A percentile compares a stretch with the other conserved stretches of the same genome.
Evolutionary conservation across 2,888 invertebrate genomes (phyloP).

Genomic region (Rhaphigaster nebulosa): DNA sequence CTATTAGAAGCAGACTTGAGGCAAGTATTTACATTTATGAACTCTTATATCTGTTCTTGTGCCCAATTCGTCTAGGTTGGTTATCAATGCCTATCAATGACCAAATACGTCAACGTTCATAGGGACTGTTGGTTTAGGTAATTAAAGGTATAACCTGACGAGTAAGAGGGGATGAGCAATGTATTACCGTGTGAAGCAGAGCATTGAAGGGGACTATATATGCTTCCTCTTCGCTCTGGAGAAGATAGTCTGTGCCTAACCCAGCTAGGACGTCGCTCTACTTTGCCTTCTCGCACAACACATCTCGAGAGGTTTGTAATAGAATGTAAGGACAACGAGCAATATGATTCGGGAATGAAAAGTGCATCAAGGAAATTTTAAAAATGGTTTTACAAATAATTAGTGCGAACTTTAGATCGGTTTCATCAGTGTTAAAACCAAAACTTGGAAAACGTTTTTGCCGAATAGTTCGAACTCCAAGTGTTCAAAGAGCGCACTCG

Average conservation of each 20-base stretch:
- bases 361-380: background rate
- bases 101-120: background rate
- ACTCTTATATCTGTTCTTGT: too few species aligned
- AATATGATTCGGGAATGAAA: background rate
- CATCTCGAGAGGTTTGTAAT: slow-evolving; percentile 52
- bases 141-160: background rate
- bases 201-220: slow-evolving; percentile 39
- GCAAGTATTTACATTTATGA: too few species aligned
- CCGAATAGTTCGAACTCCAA: background rate
- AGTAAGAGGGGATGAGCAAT: background rate
- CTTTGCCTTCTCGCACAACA: slow-evolving; percentile 52
- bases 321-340: background rate
- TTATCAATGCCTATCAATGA: background rate
- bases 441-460: background rate
- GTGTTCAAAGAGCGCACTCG: too few species aligned
- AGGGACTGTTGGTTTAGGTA: slow-evolving; percentile 23
- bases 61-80: too few species aligned
- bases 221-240: background rate
- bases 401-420: background rate
- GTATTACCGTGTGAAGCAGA: slow-evolving; percentile 54
- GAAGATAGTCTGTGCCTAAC: slow-evolving; percentile 14
- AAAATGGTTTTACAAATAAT: background rate
- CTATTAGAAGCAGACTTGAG: too few species aligned
- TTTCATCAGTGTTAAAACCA: background rate
- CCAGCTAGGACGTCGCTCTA: slow-evolving; percentile 55